Evolutionary conservation across 2,888 invertebrate species (phyloP).

Genomic region (Mythimna impura): DNA sequence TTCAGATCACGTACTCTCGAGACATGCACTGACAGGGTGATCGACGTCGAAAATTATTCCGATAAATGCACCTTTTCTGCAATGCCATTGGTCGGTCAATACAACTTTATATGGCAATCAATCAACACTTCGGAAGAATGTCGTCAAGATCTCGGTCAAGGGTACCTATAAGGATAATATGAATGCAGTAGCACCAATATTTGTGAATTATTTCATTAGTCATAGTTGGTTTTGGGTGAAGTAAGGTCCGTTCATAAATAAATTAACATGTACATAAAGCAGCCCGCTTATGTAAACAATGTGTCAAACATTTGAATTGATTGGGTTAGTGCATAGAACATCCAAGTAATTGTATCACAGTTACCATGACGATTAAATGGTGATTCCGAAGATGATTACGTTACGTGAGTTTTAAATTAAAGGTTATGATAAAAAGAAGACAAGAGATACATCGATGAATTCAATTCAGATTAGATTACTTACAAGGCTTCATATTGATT

Average conservation of each 20-base stretch:
- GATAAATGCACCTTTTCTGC: slow-evolving; percentile 46
- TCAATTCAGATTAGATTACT: slow-evolving; percentile 6
- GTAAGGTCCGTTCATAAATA: slow-evolving; percentile 23
- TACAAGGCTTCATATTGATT: background rate
- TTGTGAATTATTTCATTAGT: slow-evolving; percentile 5
- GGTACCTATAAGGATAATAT: slow-evolving; percentile 25
- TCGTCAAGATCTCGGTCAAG: slow-evolving; percentile 56
- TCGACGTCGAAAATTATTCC: slow-evolving; percentile 32
- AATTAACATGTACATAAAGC: slow-evolving; percentile 4
- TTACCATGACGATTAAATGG: slow-evolving; percentile 5
- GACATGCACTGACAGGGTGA: slow-evolving; percentile 50
- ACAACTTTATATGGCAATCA: slow-evolving; percentile 39
- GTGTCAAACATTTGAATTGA: slow-evolving; percentile 2
- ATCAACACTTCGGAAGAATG: slow-evolving; percentile 36
- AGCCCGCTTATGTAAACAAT: background rate
- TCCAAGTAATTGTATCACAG: background rate
- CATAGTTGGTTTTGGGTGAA: background rate
- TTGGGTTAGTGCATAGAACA: background rate
- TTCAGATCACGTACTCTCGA: slow-evolving; percentile 50
- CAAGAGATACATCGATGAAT: background rate
- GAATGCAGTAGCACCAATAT: background rate
- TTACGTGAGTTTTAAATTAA: background rate
- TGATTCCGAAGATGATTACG: background rate
- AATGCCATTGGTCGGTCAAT: slow-evolving; percentile 27
- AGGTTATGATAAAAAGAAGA: background rate